Percentiles rank a stretch among this genome's conserved stretches.
Conservation (phyloP, 2,888 invertebrate genomes). For the Labia minor region DNA sequence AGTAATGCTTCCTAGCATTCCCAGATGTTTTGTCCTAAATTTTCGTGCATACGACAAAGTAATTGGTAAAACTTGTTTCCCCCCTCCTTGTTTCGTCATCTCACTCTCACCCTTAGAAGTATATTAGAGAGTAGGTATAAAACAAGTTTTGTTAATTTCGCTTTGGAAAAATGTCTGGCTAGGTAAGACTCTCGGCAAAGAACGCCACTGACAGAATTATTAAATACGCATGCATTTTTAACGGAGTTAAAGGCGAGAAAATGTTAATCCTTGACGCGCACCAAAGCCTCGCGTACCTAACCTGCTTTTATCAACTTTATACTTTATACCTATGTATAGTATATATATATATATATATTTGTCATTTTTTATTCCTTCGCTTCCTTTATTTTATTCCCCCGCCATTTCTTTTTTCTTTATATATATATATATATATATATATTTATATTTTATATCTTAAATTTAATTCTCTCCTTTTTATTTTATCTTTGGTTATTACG, state of each 20-base stretch:
- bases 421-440: too few species aligned
- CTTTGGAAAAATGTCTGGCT: not conserved
- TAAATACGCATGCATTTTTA: conserved; percentile 26
- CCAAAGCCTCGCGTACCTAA: not conserved
- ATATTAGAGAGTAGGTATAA: too few species aligned
- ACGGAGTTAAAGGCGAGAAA: conserved; percentile 24
- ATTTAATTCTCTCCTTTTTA: not conserved
- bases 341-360: too few species aligned
- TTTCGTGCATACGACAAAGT: too few species aligned
- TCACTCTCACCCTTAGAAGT: not conserved
- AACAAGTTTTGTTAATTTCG: not conserved
- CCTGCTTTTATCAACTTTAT: conserved; percentile 16
- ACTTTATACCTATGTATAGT: not conserved
- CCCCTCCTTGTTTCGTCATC: conserved; percentile 14
- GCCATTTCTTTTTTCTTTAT: not conserved
- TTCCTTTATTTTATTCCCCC: conserved; percentile 15
- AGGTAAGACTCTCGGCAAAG: conserved; percentile 13
- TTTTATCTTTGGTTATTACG: not conserved
- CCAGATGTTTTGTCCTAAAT: too few species aligned
- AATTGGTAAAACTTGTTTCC: not conserved
- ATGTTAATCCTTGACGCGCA: conserved; percentile 24
- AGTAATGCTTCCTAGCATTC: too few species aligned
- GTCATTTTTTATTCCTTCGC: conserved; percentile 15
- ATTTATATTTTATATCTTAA: not conserved
- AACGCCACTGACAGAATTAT: conserved; percentile 24